phyloP scores from a whole-genome alignment of 1,140 invertebrate genomes.

The Orchesella cincta region DNA sequence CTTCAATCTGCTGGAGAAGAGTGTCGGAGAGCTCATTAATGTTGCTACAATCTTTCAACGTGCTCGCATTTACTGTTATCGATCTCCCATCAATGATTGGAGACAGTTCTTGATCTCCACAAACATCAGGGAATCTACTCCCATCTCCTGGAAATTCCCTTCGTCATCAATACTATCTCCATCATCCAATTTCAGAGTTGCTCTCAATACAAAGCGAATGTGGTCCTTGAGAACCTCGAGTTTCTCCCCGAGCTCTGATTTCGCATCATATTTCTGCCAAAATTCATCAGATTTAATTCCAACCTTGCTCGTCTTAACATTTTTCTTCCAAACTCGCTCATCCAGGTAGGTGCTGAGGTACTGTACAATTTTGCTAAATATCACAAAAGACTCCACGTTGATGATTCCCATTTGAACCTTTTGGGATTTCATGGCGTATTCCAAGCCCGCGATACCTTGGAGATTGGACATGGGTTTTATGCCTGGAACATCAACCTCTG shows the following conservation, averaged over 20 bases:
- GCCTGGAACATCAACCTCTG: neutral
- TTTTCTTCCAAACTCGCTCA: neutral
- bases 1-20: neutral
- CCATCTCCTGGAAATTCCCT: neutral
- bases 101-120: constrained; percentile 13
- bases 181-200: neutral
- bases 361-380: neutral
- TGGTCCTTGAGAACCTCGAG: neutral
- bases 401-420: neutral
- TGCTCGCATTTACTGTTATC: neutral
- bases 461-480: neutral
- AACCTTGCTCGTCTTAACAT: neutral
- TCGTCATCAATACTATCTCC: neutral
- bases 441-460: neutral
- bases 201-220: neutral
- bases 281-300: neutral
- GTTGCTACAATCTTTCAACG: neutral
- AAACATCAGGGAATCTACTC: neutral
- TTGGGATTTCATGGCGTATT: neutral
- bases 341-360: neutral
- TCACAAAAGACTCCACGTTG: neutral
- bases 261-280: neutral
- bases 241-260: neutral
- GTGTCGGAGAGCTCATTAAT: neutral
- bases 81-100: neutral